Base-by-base conservation (phyloP, 2,888 invertebrate genomes). In the Pinctada fucata region DNA sequence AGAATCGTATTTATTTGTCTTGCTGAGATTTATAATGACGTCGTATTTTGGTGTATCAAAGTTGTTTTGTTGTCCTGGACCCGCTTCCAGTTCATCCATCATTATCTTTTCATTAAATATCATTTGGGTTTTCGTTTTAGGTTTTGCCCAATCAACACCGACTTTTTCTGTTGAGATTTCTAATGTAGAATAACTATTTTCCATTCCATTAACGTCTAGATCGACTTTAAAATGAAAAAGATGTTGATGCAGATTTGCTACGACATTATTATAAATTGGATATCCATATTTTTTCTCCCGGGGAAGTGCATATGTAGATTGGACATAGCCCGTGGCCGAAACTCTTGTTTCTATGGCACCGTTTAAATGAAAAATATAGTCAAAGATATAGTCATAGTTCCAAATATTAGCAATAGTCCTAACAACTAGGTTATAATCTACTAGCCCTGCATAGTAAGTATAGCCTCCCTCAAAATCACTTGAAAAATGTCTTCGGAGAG, bases 331-430 rank as follows among this genome's bases (percentile, higher is more conserved):
- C 2, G 90, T 89, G 2, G 86, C 73, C 3, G 89, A 81, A 10
- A 87, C 85, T 50, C 86, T 83, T 6, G 88, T 77, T 77, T 91
- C 89, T 31, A 91, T 82, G 13, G 83, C 86, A 2, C 90, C 91
- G 80, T 90, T 89, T 10, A 87, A 82, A 81, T 90, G 89, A 82
- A 91, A 90, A 16, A 89, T 85, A 52, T 88, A 89, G 79, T 91
- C 91, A 70, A 91, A 86, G 8, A 91, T 85, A 75, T 89, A 91
- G 81, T 91, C 91, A 75, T 85, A 87, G 78, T 88, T 89, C 85
- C 88, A 87, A 10, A 90, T 81, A 76, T 80, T 88, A 13, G 87
- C 83, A 51, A 90, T 88, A 67, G 86, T 82, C 48, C 91, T 73
- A 3, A 91, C 86, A 13, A 90, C 86, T 5, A 91, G 80, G 31